Conservation (phyloP, 2,797 vertebrate genomes). For the Enteromius argenteus region DNA sequence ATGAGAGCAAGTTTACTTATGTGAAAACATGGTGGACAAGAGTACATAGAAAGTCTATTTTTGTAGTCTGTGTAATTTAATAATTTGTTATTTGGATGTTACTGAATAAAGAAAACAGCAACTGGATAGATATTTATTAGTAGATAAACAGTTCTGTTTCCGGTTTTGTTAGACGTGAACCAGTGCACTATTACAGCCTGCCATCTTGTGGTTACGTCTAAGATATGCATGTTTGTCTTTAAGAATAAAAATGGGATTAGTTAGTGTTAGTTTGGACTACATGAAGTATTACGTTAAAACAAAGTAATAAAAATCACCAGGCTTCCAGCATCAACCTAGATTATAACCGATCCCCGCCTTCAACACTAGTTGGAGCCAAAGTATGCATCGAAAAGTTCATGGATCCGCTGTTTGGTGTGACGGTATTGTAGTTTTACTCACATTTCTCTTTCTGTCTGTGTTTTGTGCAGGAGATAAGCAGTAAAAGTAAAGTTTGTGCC, state of each 20-base stretch:
- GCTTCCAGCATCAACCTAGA: background rate
- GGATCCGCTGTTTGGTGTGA: no score
- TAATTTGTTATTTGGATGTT: background rate
- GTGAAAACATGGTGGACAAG: background rate
- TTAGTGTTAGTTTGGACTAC: background rate
- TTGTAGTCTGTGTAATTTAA: background rate
- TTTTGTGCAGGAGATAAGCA: slow-evolving; percentile 77
- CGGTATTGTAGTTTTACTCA: background rate
- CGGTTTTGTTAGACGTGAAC: background rate
- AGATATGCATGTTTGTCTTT: background rate
- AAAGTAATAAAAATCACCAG: background rate
- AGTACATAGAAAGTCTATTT: background rate
- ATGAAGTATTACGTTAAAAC: background rate
- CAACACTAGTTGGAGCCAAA: background rate
- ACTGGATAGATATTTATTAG: background rate
- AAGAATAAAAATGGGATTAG: background rate
- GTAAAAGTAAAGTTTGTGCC: slow-evolving; percentile 89
- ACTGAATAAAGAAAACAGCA: background rate
- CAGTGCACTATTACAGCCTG: background rate
- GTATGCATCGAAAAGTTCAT: background rate
- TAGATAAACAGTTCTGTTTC: background rate
- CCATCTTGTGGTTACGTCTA: slow-evolving; percentile 14
- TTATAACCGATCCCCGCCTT: background rate
- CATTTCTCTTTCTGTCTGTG: slow-evolving; percentile 17
- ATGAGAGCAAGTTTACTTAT: slow-evolving; percentile 44